Evolutionary conservation across 2,797 vertebrate genomes (phyloP).

Genomic region (Heterohyrax brucei): DNA sequence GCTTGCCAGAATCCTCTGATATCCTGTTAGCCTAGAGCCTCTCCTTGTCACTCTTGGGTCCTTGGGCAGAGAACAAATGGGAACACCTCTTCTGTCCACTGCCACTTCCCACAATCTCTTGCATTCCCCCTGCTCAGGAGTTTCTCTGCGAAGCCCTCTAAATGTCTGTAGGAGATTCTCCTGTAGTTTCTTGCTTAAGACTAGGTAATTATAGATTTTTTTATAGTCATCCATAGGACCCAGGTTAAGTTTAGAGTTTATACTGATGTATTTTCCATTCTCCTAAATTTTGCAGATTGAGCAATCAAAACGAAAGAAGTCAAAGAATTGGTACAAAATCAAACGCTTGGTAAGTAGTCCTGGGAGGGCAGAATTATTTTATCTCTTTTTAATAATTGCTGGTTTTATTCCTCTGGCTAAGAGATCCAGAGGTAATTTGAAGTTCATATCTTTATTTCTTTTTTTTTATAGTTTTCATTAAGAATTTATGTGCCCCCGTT

Average conservation of each 20-base stretch:
- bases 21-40: slow-evolving; percentile 17
- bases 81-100: background rate
- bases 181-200: too few species aligned
- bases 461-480: background rate
- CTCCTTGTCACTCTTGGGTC: background rate
- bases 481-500: background rate
- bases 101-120: background rate
- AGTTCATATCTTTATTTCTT: background rate
- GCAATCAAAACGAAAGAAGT: background rate
- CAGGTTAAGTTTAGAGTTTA: background rate
- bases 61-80: background rate
- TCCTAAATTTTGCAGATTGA: background rate
- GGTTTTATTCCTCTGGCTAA: background rate
- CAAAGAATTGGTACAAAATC: background rate
- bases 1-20: background rate
- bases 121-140: background rate
- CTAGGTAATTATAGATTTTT: background rate
- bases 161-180: background rate
- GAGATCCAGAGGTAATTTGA: background rate
- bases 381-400: background rate
- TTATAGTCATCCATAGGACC: background rate
- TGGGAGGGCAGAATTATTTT: background rate
- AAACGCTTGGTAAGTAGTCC: background rate
- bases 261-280: background rate
- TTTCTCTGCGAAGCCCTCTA: slow-evolving; percentile 36